Base-by-base conservation (phyloP, 2,888 invertebrate genomes). In the Meteorus colon region DNA sequence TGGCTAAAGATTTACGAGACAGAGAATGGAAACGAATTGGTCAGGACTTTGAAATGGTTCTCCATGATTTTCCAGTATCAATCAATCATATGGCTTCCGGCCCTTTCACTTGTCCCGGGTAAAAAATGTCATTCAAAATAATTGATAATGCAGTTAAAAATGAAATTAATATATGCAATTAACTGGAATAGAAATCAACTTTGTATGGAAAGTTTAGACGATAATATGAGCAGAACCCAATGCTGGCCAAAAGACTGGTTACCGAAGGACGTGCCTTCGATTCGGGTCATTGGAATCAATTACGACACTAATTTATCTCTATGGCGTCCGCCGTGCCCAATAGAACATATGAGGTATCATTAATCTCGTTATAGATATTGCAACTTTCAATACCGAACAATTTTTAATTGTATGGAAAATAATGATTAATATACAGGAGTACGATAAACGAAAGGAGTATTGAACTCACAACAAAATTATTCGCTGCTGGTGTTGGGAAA, bases 181-280 rank as follows among this genome's bases (percentile, higher is more conserved):
- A 31, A 71, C 24, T 67, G 12, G 63, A 75, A 29, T 77, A 88
- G 88, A 45, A 79, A 85, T 74, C 85, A 86, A 66, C 70, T 76
- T 24, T 85, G 82, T 41, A 83, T 86, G 77, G 79, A 83, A 34
- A 81, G 87, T 76, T 81, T 76, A 63, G 82, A 76, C 19, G 87
- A 88, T 82, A 78, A 86, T 89, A 79, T 68, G 27, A 78, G 86
- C 27, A 91, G 91, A 80, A 96, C 96, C 1, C 93, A 93, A 78
- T 98, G 97, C 89, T 98, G 98, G 98, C 98, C 98, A 2, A 95
- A 95, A 91, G 98, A 98, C 86, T 98, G 98, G 98, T 90, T 98
- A 76, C 93, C 97, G 0, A 91, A 92, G 83, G 97, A 98, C 88
- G 93, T 94, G 83, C 92, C 92, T 51, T 93, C 94, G 86, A 90